Conservation (phyloP, 2,113 vertebrate genomes). For the Channa argus region DNA sequence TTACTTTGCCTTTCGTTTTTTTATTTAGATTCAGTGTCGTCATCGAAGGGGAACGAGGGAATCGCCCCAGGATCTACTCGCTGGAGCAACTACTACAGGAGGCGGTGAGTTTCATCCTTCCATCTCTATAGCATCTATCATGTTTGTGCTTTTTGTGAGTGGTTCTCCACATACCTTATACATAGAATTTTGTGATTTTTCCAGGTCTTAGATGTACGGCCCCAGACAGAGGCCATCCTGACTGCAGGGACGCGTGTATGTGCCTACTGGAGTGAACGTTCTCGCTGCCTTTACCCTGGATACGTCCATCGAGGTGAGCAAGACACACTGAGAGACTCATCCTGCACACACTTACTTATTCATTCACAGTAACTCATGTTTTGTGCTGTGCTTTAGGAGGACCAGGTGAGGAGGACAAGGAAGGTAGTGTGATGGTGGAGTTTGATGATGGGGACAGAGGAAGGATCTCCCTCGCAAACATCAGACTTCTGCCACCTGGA, state of each 20-base stretch:
- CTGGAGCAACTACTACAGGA: slow-evolving; percentile 96
- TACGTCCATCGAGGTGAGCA: slow-evolving; percentile 91
- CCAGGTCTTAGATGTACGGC: slow-evolving; percentile 91
- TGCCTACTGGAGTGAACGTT: slow-evolving; percentile 97
- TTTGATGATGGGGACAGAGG: slow-evolving; percentile 97
- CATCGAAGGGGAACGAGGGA: slow-evolving; percentile 93
- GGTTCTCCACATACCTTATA: not conserved
- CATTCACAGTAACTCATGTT: slow-evolving; percentile 1
- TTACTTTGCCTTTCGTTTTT: not conserved
- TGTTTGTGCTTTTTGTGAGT: not conserved
- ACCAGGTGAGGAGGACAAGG: slow-evolving; percentile 88
- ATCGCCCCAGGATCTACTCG: slow-evolving; percentile 92
- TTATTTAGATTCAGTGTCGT: slow-evolving; percentile 91
- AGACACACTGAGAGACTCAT: not conserved
- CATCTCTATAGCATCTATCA: not conserved
- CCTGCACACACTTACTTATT: not conserved
- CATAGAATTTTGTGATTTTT: slow-evolving; percentile 6
- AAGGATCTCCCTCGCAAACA: slow-evolving; percentile 91
- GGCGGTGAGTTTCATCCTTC: slow-evolving; percentile 85
- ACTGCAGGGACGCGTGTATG: slow-evolving; percentile 91
- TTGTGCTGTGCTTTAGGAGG: slow-evolving; percentile 71
- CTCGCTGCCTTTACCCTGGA: slow-evolving; percentile 94
- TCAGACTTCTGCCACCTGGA: slow-evolving; percentile 92
- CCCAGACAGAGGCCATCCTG: slow-evolving; percentile 87
- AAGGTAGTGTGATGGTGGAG: slow-evolving; percentile 92